Evolutionary conservation across 2,113 vertebrate genomes (phyloP).

Genomic region (Gadus chalcogrammus): DNA sequence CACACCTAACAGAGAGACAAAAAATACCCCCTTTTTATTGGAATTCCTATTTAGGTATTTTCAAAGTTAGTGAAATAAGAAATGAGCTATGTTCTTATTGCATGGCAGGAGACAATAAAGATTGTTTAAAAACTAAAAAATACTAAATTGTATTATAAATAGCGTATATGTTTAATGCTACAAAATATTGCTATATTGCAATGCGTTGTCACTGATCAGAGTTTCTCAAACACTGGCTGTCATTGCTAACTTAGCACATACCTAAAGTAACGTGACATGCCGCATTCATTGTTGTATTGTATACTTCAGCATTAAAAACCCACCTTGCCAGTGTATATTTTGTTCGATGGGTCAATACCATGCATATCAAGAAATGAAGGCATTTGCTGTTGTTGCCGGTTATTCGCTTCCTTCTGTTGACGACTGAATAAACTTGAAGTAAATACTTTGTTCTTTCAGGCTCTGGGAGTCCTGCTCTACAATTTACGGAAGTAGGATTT

Average conservation of each 20-base stretch:
- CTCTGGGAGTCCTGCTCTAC: neutral
- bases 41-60: neutral
- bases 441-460: conserved; percentile 11
- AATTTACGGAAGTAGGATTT: conserved; percentile 48
- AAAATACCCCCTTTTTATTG: neutral
- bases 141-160: neutral
- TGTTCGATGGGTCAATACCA: conserved; percentile 36
- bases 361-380: conserved; percentile 37
- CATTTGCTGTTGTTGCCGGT: conserved; percentile 1
- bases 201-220: too few species aligned
- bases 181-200: neutral
- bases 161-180: neutral
- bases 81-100: neutral
- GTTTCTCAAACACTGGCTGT: too few species aligned
- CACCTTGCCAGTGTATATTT: too few species aligned
- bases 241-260: too few species aligned
- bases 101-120: neutral
- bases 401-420: too few species aligned
- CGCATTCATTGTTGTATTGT: too few species aligned
- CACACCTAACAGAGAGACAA: conserved; percentile 26
- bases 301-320: too few species aligned
- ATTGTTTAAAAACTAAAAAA: neutral
- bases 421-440: too few species aligned
- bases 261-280: too few species aligned
- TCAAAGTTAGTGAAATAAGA: neutral